Percentiles rank a stretch among this genome's conserved stretches.
These are phyloP conservation scores for Eurytemora carolleeae DNA, from an alignment of 1,140 invertebrate species.

Conservation along the genomic window DNA sequence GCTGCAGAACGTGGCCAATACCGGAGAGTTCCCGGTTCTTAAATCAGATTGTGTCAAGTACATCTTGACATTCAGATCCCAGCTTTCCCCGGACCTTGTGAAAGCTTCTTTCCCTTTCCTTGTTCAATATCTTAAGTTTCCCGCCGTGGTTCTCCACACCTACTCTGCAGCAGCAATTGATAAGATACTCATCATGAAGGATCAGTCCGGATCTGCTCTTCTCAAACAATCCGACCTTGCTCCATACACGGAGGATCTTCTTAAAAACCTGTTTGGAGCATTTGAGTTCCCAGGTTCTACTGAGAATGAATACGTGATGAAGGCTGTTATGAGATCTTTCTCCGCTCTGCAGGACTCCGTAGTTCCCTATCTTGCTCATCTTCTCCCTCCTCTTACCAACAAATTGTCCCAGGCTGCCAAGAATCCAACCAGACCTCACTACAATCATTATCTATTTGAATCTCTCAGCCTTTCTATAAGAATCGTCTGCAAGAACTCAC, in stretches of 20 bases:
- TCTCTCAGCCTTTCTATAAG: conserved; percentile 63
- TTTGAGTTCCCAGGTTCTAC: conserved; percentile 47
- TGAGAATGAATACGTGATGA: conserved; percentile 96
- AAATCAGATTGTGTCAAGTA: conserved; percentile 93
- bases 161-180: conserved; percentile 83
- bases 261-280: conserved; percentile 50
- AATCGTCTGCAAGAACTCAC: conserved; percentile 61
- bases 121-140: conserved; percentile 48
- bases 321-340: conserved; percentile 77
- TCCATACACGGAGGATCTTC: conserved; percentile 40
- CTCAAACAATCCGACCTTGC: conserved; percentile 35
- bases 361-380: conserved; percentile 52
- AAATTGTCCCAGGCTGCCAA: conserved; percentile 65
- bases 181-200: conserved; percentile 55
- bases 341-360: conserved; percentile 54
- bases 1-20: conserved; percentile 43
- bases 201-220: conserved; percentile 30
- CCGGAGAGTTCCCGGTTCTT: conserved; percentile 66
- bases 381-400: conserved; percentile 60
- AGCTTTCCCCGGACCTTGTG: conserved; percentile 56
- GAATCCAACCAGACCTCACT: conserved; percentile 88
- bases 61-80: conserved; percentile 77
- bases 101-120: conserved; percentile 51
- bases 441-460: conserved; percentile 95
- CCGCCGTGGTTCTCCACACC: conserved; percentile 64